Conservation (phyloP, 1,140 invertebrate species). For the Oryctes rhinoceros region DNA sequence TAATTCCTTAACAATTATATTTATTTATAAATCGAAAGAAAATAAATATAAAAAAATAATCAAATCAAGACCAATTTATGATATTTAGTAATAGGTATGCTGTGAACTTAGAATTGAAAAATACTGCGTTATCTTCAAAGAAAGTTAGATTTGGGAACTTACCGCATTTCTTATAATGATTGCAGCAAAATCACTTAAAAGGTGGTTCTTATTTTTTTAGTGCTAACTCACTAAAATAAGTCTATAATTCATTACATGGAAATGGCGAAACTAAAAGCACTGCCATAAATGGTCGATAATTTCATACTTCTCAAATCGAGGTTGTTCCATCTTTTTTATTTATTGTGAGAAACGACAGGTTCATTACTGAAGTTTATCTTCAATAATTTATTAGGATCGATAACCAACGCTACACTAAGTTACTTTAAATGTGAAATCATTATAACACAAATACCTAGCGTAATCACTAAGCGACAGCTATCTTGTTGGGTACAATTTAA, state of each 20-base stretch:
- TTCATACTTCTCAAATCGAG: conserved; percentile 28
- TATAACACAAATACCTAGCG: too few species aligned
- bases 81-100: too few species aligned
- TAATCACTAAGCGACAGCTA: too few species aligned
- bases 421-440: neutral
- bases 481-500: too few species aligned
- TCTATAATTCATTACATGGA: conserved; percentile 24
- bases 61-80: too few species aligned
- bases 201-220: too few species aligned
- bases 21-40: too few species aligned
- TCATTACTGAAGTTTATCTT: neutral
- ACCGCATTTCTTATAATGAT: conserved; percentile 7
- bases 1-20: too few species aligned
- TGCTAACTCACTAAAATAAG: too few species aligned
- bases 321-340: conserved; percentile 26
- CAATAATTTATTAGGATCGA: conserved; percentile 8
- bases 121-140: too few species aligned
- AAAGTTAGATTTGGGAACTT: conserved; percentile 9
- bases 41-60: too few species aligned
- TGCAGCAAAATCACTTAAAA: neutral
- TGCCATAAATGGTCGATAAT: conserved; percentile 6
- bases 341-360: conserved; percentile 1
- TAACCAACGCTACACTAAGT: neutral
- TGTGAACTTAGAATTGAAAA: too few species aligned
- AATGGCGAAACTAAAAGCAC: neutral